Percentiles rank a stretch among this genome's conserved stretches.
phyloP scores from a whole-genome alignment of 1,140 invertebrate genomes.

The Gonioctena quinquepunctata region DNA sequence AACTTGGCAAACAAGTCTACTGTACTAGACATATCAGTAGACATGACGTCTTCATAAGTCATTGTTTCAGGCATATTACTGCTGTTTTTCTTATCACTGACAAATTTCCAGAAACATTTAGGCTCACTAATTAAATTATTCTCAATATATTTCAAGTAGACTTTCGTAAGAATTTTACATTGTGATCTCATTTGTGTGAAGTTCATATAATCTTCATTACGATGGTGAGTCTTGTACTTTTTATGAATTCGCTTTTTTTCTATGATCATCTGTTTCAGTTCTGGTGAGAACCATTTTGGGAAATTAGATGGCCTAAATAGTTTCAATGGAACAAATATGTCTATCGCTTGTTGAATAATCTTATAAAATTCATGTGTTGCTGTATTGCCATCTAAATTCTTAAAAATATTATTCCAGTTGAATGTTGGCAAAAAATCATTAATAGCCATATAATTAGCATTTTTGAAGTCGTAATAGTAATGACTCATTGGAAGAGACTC shows the following conservation, averaged over 20 bases:
- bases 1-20: too few species aligned
- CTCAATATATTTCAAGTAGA: neutral
- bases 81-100: neutral
- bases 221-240: neutral
- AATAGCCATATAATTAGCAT: neutral
- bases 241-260: neutral
- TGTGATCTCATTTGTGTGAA: neutral
- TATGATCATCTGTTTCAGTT: neutral
- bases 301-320: neutral
- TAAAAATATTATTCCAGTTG: neutral
- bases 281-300: constrained; percentile 1
- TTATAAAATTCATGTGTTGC: neutral
- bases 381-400: neutral
- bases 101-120: neutral
- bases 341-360: neutral
- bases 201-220: neutral
- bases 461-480: neutral
- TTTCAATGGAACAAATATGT: constrained; percentile 8
- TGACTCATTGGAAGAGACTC: neutral
- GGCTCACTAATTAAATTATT: neutral
- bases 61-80: too few species aligned
- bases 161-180: neutral
- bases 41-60: too few species aligned
- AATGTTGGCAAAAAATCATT: neutral
- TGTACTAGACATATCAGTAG: too few species aligned